phyloP scores from a whole-genome alignment of 2,888 invertebrate species.

The Eilema sororculum region DNA sequence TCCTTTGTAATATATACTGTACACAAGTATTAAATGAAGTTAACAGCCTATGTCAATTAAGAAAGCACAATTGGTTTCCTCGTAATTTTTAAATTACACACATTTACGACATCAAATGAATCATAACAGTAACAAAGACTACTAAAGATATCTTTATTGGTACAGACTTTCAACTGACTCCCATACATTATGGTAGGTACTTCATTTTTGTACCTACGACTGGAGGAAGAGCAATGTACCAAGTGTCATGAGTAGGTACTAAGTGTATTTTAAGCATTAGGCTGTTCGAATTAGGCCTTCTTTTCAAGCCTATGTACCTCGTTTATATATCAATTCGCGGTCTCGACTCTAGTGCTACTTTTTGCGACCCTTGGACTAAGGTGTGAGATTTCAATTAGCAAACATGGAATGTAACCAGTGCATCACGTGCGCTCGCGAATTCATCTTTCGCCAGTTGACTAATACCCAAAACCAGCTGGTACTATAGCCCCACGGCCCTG shows the following conservation, averaged over 20 bases:
- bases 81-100: constrained; percentile 18
- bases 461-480: too few relatives aligned
- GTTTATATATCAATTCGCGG: too few relatives aligned
- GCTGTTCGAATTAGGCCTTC: neutral
- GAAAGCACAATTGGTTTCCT: constrained; percentile 21
- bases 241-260: neutral
- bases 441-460: too few relatives aligned
- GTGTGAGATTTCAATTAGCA: too few relatives aligned
- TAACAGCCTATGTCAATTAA: constrained; percentile 11
- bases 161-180: constrained; percentile 5
- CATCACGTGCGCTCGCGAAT: too few relatives aligned
- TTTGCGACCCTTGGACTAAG: too few relatives aligned
- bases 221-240: neutral
- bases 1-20: constrained; percentile 32
- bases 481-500: too few relatives aligned
- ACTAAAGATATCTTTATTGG: constrained; percentile 13
- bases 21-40: constrained; percentile 3
- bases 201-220: neutral
- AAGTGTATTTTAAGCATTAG: neutral
- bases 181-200: neutral
- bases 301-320: neutral
- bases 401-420: too few relatives aligned
- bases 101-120: constrained; percentile 12
- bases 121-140: constrained; percentile 16
- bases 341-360: too few relatives aligned